phyloP scores from a whole-genome alignment of 53 echinoderm and acorn worm species.

The Antedon mediterranea region DNA sequence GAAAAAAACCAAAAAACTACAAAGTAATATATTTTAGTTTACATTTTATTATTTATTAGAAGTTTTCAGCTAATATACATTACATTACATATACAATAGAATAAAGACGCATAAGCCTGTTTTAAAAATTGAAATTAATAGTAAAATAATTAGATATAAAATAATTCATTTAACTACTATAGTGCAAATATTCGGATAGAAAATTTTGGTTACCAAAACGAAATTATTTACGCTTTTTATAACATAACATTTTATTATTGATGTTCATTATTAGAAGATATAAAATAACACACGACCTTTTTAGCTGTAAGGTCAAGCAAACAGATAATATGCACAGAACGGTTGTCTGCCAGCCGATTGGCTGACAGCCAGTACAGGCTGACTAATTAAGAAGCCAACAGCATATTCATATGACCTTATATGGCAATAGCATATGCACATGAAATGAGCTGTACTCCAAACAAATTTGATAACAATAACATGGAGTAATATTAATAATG shows the following conservation, averaged over 20 bases:
- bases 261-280: background rate
- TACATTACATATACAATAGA: constrained; percentile 1
- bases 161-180: background rate
- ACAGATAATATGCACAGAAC: background rate
- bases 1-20: too few relatives aligned
- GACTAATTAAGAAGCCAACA: background rate
- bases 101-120: background rate
- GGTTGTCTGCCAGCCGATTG: background rate
- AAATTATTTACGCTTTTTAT: background rate
- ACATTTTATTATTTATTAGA: background rate
- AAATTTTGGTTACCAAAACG: background rate
- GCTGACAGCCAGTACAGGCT: background rate
- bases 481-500: background rate
- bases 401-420: background rate
- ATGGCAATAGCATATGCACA: background rate
- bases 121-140: background rate
- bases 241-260: background rate
- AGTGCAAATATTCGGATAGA: background rate
- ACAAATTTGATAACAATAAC: background rate
- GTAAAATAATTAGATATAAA: background rate
- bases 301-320: background rate
- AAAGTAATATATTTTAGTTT: background rate
- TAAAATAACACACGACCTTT: background rate
- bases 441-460: background rate
- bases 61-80: background rate